Percentiles rank a stretch among this genome's conserved stretches.
Conservation (phyloP, 2,113 vertebrate species). For the Chaetops frenatus region DNA sequence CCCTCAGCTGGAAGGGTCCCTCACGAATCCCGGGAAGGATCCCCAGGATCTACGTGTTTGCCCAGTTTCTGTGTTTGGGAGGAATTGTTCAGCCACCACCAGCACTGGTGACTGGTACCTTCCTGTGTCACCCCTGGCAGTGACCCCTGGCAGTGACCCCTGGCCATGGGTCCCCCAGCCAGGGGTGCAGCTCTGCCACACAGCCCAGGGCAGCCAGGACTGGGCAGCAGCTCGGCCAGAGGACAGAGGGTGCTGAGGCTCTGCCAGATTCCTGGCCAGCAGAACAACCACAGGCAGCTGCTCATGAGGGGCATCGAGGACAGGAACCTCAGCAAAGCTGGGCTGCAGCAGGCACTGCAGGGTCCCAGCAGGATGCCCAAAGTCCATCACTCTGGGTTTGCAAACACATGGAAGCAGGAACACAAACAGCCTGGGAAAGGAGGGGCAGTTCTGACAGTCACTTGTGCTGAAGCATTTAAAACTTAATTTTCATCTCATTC, state of each 20-base stretch:
- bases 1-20: background rate
- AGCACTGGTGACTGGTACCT: rapidly evolving
- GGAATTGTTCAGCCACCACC: background rate
- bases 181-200: background rate
- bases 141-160: background rate
- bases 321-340: background rate
- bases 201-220: background rate
- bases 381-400: rapidly evolving
- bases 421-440: background rate
- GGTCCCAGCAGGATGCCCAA: background rate
- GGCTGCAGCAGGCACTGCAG: background rate
- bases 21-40: background rate
- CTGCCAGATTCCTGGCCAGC: background rate
- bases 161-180: background rate
- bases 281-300: rapidly evolving
- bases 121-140: background rate
- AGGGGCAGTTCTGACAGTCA: background rate
- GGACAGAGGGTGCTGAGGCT: background rate
- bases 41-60: no score
- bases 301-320: rapidly evolving
- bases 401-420: background rate
- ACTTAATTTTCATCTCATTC: background rate
- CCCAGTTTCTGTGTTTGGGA: background rate
- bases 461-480: background rate
- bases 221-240: rapidly evolving